Base-by-base conservation (phyloP, 2,797 vertebrate genomes). In the Sebastes dallii region DNA sequence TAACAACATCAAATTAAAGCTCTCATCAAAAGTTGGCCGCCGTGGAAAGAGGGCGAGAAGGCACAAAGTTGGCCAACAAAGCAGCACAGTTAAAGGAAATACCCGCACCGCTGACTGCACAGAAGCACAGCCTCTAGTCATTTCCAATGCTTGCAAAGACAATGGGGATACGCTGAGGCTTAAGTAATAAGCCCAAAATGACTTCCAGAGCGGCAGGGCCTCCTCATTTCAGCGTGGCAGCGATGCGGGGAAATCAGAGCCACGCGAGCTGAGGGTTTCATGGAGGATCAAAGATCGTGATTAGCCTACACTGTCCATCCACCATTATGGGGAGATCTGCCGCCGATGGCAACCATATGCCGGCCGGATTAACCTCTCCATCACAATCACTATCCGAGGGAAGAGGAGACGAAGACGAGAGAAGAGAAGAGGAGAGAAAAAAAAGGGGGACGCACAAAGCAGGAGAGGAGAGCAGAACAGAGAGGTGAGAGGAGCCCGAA, bases 121-220 rank as follows among this genome's bases (percentile, higher is more conserved):
- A 95, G 94, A 94, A 95, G 93, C 93, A 92, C 90, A 90, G 93
- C 91, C 94, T 94, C 86, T 25, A 93, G 92, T 90, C 88, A 88
- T 93, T 92, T 88, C 78, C 90, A 90, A 81, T 93, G 92, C 92
- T 89, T 30, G 75, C 90, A 92, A 93, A 95, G 92, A 94, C 94
- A 95, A 95, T 94, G 82, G 93, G 90, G 90, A 95, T 91, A 94
- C 64, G 62, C 81, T 27, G 88, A 71, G 89, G 93, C 90, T 94
- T 94, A 94, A 94, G 91, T 92, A 93, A 93, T 94, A 94, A 95
- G 90, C 88, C 86, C 84, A 80, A 95, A 95, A 96, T 95, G 90
- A 94, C 92, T 95, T 95, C 95, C 95, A 96, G 95, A 95, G 87
- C 81, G 29, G 79, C 76, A 32, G 88, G 91, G 90, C 85, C 90